Base-by-base conservation (phyloP, 2,888 invertebrate genomes). In the Lasioglossum pauxillum region DNA sequence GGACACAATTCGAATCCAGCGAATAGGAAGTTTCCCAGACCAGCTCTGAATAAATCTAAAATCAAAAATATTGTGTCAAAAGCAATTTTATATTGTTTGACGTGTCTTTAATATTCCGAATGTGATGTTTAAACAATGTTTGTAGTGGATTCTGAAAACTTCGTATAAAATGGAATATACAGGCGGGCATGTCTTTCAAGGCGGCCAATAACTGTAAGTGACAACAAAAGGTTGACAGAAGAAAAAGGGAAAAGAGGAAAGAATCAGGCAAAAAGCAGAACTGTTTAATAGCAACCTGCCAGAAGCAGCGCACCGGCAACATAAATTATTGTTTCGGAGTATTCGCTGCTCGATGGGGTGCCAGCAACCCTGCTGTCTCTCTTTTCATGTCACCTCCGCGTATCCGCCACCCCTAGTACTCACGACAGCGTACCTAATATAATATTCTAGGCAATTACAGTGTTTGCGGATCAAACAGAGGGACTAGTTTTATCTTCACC, bases 381-480 rank as follows among this genome's bases (percentile, higher is more conserved):
- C 86, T 89, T 88, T 85, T 78, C 84, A 78, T 64, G 85, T 90
- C 82, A 75, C 74, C 73, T 74, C 81, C 35, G 77, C 81, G 57
- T 41, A 79, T 78, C 80, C 82, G 76, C 76, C 83, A 27, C 75
- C 82, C 84, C 80, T 86, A 83, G 83, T 86, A 86, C 89, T 89
- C 91, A 88, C 90, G 90, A 90, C 92, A 87, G 89, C 92, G 90
- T 91, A 89, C 91, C 94, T 94, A 95, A 95, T 95, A 94, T 94
- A 95, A 95, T 95, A 95, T 95, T 95, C 94, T 91, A 93, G 94
- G 94, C 95, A 95, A 95, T 95, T 95, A 95, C 94, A 93, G 93
- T 94, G 95, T 95, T 95, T 95, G 95, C 94, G 94, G 94, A 95
- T 95, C 95, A 95, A 95, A 95, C 94, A 94, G 93, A 94, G 94